Percentiles rank a stretch among this genome's conserved stretches.
phyloP scores from a whole-genome alignment of 2,888 invertebrate genomes.

The Tolmerus cingulatus region DNA sequence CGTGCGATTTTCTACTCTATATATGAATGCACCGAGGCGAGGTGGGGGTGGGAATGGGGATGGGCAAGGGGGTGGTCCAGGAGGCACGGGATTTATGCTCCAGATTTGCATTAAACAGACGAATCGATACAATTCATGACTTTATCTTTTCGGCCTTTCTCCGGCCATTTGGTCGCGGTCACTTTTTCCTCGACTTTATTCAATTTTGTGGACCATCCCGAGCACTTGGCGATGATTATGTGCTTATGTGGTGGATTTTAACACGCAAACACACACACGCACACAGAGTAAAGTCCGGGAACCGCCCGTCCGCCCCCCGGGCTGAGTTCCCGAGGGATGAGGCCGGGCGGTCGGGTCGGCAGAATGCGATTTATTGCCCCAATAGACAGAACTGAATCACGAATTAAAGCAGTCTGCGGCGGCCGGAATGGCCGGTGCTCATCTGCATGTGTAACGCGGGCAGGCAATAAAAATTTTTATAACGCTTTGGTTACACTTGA shows the following conservation, averaged over 20 bases:
- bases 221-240: neutral
- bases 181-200: neutral
- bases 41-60: neutral
- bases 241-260: neutral
- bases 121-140: neutral
- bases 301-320: neutral
- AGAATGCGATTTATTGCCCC: conserved; percentile 29
- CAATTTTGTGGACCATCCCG: neutral
- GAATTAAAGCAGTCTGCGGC: conserved; percentile 27
- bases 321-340: neutral
- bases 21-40: neutral
- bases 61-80: no score
- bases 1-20: neutral
- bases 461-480: conserved; percentile 31
- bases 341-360: neutral
- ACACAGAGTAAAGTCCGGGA: neutral
- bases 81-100: neutral
- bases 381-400: conserved; percentile 32
- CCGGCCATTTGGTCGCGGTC: neutral
- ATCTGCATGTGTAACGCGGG: conserved; percentile 26
- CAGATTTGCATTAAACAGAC: neutral
- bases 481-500: conserved; percentile 32
- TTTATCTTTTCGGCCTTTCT: neutral
- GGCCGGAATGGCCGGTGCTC: neutral
- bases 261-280: neutral